A percentile compares a stretch with the other conserved stretches of the same genome.
Evolutionary conservation across 2,797 vertebrate genomes (phyloP).

Genomic region (Nyctibius grandis): DNA sequence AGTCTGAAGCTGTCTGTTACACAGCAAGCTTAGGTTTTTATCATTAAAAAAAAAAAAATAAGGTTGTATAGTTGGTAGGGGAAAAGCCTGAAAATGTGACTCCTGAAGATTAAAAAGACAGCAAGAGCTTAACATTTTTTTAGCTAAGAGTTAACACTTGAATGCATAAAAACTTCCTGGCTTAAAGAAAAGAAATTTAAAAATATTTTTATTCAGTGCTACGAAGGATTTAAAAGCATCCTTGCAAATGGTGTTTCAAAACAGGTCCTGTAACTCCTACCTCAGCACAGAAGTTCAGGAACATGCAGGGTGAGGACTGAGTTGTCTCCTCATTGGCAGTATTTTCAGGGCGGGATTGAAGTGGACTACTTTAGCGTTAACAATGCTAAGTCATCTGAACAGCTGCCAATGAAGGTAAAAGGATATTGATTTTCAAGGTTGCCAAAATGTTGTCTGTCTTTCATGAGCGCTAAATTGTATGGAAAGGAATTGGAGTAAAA

Average conservation of each 20-base stretch:
- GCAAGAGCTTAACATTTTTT: not conserved
- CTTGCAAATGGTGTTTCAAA: not conserved
- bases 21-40: not conserved
- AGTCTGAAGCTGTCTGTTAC: not conserved
- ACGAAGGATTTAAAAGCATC: not conserved
- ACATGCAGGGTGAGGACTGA: accelerated
- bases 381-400: not conserved
- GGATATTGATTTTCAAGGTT: not conserved
- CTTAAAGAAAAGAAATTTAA: not conserved
- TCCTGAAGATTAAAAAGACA: not conserved
- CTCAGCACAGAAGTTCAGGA: not conserved
- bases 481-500: not conserved
- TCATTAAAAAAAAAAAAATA: not conserved
- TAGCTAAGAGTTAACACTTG: not conserved
- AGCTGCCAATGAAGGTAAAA: not conserved
- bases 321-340: not conserved
- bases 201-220: accelerated
- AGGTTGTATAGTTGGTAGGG: not conserved
- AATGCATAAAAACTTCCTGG: not conserved
- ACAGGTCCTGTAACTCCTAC: not conserved
- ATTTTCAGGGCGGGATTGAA: not conserved
- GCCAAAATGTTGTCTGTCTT: not conserved
- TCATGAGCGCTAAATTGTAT: not conserved
- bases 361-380: not conserved
- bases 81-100: not conserved